These are phyloP conservation scores for Aethina tumida DNA, from an alignment of 1,140 invertebrate genomes.

Conservation along the genomic window DNA sequence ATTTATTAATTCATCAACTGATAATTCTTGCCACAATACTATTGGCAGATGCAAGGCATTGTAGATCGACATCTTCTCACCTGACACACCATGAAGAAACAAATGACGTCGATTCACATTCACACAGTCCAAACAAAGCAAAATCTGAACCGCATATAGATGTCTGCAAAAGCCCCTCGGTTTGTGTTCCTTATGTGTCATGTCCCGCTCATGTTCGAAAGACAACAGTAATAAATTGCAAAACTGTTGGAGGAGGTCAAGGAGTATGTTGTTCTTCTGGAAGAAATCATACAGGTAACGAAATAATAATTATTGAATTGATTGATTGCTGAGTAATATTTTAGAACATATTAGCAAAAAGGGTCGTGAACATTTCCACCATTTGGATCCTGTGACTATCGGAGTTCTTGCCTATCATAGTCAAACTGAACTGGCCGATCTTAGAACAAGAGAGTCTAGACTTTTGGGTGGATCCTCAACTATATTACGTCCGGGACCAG, in stretches of 20 bases:
- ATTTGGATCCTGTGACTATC: conserved; percentile 20
- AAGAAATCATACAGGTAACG: conserved; percentile 43
- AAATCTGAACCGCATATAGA: not conserved
- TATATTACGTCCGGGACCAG: conserved; percentile 23
- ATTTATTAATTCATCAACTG: not conserved
- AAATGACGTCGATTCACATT: not conserved
- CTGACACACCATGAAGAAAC: conserved; percentile 2
- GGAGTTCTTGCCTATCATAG: conserved; percentile 20
- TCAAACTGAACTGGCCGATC: conserved; percentile 19
- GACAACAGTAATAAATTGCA: conserved; percentile 39
- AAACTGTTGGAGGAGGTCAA: conserved; percentile 33
- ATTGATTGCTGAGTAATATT: not conserved
- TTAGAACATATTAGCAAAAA: not conserved
- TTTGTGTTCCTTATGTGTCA: conserved; percentile 48
- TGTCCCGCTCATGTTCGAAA: conserved; percentile 48
- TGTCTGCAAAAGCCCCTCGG: not conserved
- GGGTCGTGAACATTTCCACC: conserved; percentile 17
- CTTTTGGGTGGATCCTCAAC: conserved; percentile 20
- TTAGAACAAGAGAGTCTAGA: conserved; percentile 21
- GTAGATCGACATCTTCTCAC: not conserved
- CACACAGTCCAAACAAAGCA: not conserved
- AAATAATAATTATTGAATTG: not conserved
- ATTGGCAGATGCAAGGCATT: not conserved
- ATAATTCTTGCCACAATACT: not conserved
- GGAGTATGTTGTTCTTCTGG: conserved; percentile 51